These are phyloP conservation scores for Drosophila parvula DNA, from an alignment of 1,140 invertebrate species.

Conservation along the genomic window DNA sequence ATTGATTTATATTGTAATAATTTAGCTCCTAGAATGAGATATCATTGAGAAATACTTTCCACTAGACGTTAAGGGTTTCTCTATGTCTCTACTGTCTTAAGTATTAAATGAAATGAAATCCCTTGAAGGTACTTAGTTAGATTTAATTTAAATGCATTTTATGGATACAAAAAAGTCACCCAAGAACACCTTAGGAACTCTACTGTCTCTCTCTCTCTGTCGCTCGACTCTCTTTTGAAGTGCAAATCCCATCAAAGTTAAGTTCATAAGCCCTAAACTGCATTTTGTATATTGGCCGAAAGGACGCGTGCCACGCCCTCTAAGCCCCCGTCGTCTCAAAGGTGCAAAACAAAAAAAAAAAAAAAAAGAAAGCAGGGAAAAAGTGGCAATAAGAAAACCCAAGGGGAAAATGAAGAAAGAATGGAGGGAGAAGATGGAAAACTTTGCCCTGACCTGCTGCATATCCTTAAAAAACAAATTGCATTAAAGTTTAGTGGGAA, in stretches of 20 bases:
- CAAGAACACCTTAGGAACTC: background rate
- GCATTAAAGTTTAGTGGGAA: slow-evolving; percentile 75
- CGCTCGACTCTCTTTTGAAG: slow-evolving; percentile 33
- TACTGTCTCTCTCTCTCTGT: slow-evolving; percentile 5
- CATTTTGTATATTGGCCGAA: slow-evolving; percentile 68
- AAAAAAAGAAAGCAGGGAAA: background rate
- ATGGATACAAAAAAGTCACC: background rate
- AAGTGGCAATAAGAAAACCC: slow-evolving; percentile 33
- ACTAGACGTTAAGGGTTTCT: no score
- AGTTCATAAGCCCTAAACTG: slow-evolving; percentile 72
- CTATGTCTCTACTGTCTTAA: no score
- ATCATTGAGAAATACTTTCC: background rate
- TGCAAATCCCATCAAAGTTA: slow-evolving; percentile 71
- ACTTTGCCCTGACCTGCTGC: slow-evolving; percentile 24
- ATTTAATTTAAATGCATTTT: background rate
- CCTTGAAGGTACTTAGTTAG: background rate
- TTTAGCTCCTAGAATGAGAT: background rate
- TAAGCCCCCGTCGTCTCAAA: slow-evolving; percentile 7
- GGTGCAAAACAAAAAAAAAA: background rate
- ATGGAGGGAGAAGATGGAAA: background rate
- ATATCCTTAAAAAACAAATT: slow-evolving; percentile 59
- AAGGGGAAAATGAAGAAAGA: background rate
- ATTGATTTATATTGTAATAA: no score
- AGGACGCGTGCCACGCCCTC: slow-evolving; percentile 49
- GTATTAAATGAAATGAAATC: background rate